These are phyloP conservation scores for Hemibagrus wyckioides DNA, from an alignment of 2,113 vertebrate species.

Conservation along the genomic window DNA sequence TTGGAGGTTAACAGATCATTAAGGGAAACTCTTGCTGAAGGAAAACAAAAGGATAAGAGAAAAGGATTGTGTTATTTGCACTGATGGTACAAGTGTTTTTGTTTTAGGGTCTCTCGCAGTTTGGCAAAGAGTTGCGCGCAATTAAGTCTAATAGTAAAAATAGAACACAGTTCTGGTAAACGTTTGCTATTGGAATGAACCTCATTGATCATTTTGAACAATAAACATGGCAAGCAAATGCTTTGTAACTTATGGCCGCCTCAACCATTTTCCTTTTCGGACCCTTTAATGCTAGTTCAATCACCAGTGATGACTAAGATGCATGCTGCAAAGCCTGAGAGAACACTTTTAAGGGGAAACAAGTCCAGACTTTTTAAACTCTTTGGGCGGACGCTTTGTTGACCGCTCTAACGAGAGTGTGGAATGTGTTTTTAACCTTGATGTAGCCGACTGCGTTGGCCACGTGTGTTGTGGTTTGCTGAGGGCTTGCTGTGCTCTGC, in stretches of 20 bases:
- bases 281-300: conserved; percentile 6
- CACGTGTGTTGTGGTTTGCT: conserved; percentile 34
- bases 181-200: conserved; percentile 10
- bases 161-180: conserved; percentile 51
- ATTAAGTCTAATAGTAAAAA: conserved; percentile 46
- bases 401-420: conserved; percentile 4
- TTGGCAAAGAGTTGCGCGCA: conserved; percentile 32
- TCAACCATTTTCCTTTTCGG: conserved; percentile 18
- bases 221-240: conserved; percentile 31
- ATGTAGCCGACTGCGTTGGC: conserved; percentile 26
- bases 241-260: conserved; percentile 14
- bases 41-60: conserved; percentile 48
- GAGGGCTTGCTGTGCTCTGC: conserved; percentile 29
- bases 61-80: conserved; percentile 38
- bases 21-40: conserved; percentile 38
- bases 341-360: conserved; percentile 1
- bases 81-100: conserved; percentile 23
- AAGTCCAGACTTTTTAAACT: conserved; percentile 20
- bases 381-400: background rate
- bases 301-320: background rate
- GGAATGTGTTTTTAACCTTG: conserved; percentile 41
- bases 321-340: background rate
- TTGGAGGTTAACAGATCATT: conserved; percentile 45
- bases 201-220: conserved; percentile 31
- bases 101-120: conserved; percentile 9